phyloP scores from a whole-genome alignment of 2,113 vertebrate genomes.

The Paracanthobrama guichenoti region DNA sequence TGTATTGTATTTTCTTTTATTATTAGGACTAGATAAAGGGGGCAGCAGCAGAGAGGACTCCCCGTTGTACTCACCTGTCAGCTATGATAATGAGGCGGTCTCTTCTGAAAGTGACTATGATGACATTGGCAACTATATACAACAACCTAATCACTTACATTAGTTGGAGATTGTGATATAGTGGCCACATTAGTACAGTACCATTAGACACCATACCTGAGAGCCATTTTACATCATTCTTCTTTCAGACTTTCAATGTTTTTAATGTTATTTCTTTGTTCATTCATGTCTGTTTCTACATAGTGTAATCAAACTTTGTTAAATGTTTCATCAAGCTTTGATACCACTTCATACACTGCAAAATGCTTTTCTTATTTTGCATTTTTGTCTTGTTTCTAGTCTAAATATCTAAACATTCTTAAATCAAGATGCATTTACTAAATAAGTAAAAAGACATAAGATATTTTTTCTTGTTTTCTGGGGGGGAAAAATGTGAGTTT shows the following conservation, averaged over 20 bases:
- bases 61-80: conserved; percentile 52
- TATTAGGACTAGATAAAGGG: not conserved
- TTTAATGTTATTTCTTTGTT: conserved; percentile 2
- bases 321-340: not conserved
- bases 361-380: too few relatives aligned
- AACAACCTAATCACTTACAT: not conserved
- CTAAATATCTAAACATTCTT: too few relatives aligned
- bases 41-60: conserved; percentile 42
- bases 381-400: too few relatives aligned
- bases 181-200: not conserved
- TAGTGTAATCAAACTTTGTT: not conserved
- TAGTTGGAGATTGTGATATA: not conserved
- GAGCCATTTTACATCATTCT: not conserved
- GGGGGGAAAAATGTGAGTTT: too few relatives aligned
- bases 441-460: too few relatives aligned
- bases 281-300: not conserved
- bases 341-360: not conserved
- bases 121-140: conserved; percentile 41
- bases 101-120: conserved; percentile 44
- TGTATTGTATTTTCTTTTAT: not conserved
- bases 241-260: not conserved
- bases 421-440: too few relatives aligned
- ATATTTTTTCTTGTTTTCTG: too few relatives aligned
- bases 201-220: not conserved
- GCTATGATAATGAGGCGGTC: conserved; percentile 10